Evolutionary conservation across 23 tunicate genomes (phyloP), one percentile per base, ranked within the genome.

Genomic region (Botrylloides violaceus): DNA sequence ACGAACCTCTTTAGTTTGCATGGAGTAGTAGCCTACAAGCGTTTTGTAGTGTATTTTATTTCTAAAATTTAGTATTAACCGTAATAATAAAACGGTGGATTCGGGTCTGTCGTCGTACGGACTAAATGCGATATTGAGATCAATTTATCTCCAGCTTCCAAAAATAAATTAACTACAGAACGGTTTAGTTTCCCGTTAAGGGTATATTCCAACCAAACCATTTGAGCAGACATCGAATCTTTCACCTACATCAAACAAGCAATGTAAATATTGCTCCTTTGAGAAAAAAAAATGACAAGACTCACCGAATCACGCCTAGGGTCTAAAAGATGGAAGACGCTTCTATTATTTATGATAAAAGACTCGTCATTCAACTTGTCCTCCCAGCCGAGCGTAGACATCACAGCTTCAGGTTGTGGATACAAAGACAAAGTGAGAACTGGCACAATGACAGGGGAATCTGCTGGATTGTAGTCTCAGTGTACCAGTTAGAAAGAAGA

Each of bases 381-480:
- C 3, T 27, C 24, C 38, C 38, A 32, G n/a, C 28, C 38, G 43
- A 77, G 21, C 39, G 70, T 30, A 36, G 70, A 36, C 12, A 64
- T 7, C 12, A 71, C 80, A 29, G 66, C 84, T 29, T 28, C 61
- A 31, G 96, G 77, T 77, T 82, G 77, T 20, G 96, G 88, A 65
- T 88, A 88, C 6, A 78, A 35, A 3, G 88, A 66, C 56, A 88
- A 25, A 3, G 96, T 80, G 6, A 82, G 71, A n/a, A 88, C 77
- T 73, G 81, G 96, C 31, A 82, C 64, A 0, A 88, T 77, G 2
- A 88, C 77, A 2, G 84, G 81, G 28, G 64, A 25, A 34, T 88
- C 96, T 2, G 96, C 74, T 2, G 88, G 88, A 58, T 81, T 81
- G n/a, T n/a, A n/a, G n/a, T n/a, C n/a, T n/a, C n/a, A n/a, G n/a